phyloP scores from a whole-genome alignment of 1,140 invertebrate species.

The Oedothorax gibbosus region DNA sequence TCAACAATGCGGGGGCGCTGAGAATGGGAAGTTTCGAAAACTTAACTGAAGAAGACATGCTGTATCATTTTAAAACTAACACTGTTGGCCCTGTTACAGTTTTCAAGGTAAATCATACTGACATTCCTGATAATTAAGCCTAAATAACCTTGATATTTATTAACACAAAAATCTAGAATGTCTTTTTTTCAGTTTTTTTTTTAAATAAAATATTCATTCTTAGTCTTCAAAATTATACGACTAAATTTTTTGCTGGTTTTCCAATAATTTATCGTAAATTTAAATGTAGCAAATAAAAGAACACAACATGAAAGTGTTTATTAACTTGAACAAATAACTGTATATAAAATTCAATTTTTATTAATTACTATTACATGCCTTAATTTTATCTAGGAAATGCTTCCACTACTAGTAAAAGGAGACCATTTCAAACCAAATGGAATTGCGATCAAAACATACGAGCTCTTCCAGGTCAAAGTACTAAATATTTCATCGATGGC shows the following conservation, averaged over 20 bases:
- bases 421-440: background rate
- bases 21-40: background rate
- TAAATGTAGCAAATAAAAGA: background rate
- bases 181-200: too few relatives aligned
- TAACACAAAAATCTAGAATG: too few relatives aligned
- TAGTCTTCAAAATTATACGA: too few relatives aligned
- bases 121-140: too few relatives aligned
- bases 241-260: background rate
- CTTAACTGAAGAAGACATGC: slow-evolving; percentile 9
- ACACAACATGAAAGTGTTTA: background rate
- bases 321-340: background rate
- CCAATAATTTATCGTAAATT: background rate
- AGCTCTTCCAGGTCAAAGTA: background rate
- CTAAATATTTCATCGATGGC: slow-evolving; percentile 1
- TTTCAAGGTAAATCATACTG: background rate
- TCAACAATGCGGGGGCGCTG: slow-evolving; percentile 2
- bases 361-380: background rate
- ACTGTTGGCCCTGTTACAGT: background rate
- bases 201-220: too few relatives aligned
- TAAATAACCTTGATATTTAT: too few relatives aligned
- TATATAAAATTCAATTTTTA: background rate
- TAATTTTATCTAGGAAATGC: slow-evolving; percentile 13
- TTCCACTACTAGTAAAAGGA: background rate
- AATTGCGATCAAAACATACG: too few relatives aligned
- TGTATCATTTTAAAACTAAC: slow-evolving; percentile 17